Percentiles rank a stretch among this genome's conserved stretches.
Conservation (phyloP, 2,888 invertebrate species). For the Spilosoma lubricipeda region DNA sequence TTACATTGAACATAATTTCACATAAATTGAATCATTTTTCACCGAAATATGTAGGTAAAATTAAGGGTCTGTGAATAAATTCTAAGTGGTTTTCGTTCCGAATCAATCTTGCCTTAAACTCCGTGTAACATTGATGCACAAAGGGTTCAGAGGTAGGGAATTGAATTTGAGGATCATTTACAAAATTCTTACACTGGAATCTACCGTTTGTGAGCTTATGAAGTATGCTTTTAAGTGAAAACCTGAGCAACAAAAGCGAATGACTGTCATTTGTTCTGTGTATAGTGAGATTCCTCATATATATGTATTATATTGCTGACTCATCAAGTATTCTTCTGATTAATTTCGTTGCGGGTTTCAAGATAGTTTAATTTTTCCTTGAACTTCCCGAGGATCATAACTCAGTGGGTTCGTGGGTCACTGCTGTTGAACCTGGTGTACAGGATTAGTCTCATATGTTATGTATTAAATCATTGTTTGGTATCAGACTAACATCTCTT, state of each 20-base stretch:
- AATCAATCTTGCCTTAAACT: not conserved
- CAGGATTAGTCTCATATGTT: no score
- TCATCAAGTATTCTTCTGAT: not conserved
- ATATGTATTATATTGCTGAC: not conserved
- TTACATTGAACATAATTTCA: no score
- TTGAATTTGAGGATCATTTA: not conserved
- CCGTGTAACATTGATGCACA: not conserved
- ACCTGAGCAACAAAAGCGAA: not conserved
- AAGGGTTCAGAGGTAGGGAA: not conserved
- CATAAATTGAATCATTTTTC: not conserved
- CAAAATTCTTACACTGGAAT: not conserved
- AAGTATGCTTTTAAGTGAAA: not conserved
- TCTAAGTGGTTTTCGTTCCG: slow-evolving; percentile 1
- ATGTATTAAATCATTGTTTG: no score
- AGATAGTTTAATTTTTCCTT: no score
- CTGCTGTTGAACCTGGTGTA: no score
- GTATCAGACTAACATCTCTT: no score
- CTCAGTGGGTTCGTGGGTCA: no score
- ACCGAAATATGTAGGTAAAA: not conserved
- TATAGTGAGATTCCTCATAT: not conserved
- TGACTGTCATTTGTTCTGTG: not conserved
- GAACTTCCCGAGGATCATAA: no score
- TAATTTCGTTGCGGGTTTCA: no score
- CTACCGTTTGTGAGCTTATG: not conserved
- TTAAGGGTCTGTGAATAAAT: not conserved